Evolutionary conservation across 2,888 invertebrate genomes (phyloP).

Genomic region (Dynastes hyllus): DNA sequence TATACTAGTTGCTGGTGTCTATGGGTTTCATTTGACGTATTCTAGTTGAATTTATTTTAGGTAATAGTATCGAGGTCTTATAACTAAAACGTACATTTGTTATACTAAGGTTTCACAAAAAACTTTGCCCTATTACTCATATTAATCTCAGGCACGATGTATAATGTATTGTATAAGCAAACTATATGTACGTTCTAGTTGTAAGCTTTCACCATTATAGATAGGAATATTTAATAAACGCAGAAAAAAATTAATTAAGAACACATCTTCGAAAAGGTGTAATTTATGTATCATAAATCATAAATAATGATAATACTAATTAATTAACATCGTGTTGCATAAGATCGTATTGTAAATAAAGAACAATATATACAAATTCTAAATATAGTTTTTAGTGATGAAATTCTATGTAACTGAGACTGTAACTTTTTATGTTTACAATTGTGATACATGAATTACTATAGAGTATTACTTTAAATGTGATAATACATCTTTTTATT

Average conservation of each 20-base stretch:
- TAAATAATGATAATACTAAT: neutral
- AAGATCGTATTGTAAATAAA: neutral
- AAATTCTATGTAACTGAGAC: neutral
- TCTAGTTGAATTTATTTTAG: constrained; percentile 25
- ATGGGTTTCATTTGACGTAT: neutral
- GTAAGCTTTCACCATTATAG: no score
- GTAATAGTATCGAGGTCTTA: neutral
- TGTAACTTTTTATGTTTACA: constrained; percentile 2
- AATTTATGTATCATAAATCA: constrained; percentile 41
- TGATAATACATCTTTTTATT: constrained; percentile 36
- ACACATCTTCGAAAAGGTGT: constrained; percentile 19
- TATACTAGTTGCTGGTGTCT: neutral
- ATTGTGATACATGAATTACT: constrained; percentile 43
- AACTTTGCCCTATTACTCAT: no score
- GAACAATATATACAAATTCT: constrained; percentile 9
- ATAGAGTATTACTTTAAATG: constrained; percentile 40
- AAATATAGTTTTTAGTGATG: constrained; percentile 11
- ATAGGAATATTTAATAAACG: neutral
- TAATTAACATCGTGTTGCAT: neutral
- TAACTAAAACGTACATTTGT: no score
- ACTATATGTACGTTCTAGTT: no score
- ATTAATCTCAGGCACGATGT: no score
- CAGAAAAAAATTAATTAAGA: constrained; percentile 4
- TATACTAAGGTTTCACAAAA: neutral
- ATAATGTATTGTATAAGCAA: no score